Conservation (phyloP, 2,888 invertebrate species). For the Cheiracanthium punctorium region DNA sequence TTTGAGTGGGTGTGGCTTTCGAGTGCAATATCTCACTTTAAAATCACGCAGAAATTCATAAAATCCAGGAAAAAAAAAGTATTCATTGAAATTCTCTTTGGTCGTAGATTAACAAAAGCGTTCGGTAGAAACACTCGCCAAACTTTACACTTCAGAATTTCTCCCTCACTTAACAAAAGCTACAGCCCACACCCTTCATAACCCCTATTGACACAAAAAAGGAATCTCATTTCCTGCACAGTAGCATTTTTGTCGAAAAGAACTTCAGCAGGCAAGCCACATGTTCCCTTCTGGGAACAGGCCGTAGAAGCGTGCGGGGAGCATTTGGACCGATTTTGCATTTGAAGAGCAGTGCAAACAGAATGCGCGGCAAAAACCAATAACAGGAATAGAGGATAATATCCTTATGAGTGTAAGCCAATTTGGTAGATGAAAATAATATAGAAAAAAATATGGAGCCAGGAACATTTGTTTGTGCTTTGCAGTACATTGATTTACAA, state of each 20-base stretch:
- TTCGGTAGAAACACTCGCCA: too few relatives aligned
- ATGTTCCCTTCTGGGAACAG: conserved; percentile 39
- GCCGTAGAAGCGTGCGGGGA: not conserved
- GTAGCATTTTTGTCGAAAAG: not conserved
- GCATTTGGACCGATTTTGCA: conserved; percentile 52
- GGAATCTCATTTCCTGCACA: not conserved
- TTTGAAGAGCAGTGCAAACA: conserved; percentile 53
- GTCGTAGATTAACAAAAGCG: too few relatives aligned
- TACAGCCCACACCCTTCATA: not conserved
- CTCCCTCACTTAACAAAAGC: not conserved
- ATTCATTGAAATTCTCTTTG: too few relatives aligned
- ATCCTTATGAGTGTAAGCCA: conserved; percentile 56
- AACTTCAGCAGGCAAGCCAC: conserved; percentile 5
- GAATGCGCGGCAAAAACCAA: conserved; percentile 42
- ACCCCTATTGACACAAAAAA: not conserved
- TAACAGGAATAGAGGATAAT: conserved; percentile 36
- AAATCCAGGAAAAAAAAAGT: too few relatives aligned
- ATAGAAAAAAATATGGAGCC: too few relatives aligned
- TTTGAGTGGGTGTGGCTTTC: too few relatives aligned
- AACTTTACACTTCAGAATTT: not conserved
- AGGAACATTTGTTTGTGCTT: too few relatives aligned
- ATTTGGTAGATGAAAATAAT: conserved; percentile 18
- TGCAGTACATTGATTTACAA: too few relatives aligned
- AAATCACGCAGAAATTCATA: too few relatives aligned
- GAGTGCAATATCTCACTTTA: too few relatives aligned